Evolutionary conservation across 2,797 vertebrate species (phyloP).

Genomic region (Peromyscus melanophrys): DNA sequence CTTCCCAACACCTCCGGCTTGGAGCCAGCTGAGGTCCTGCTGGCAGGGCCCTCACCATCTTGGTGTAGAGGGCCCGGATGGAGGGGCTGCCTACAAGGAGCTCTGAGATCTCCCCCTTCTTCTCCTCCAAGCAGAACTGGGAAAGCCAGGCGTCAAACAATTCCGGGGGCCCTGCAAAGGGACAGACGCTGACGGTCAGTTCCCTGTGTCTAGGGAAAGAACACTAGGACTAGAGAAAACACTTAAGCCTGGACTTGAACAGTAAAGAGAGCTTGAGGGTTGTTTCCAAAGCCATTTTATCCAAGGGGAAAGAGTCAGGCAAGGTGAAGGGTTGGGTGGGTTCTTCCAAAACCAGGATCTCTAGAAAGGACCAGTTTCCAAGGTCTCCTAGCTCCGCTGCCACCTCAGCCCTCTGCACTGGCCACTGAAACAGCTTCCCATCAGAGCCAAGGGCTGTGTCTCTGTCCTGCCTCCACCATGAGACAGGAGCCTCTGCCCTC

Average conservation of each 20-base stretch:
- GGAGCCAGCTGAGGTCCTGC: not conserved
- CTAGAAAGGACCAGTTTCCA: not conserved
- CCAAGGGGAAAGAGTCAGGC: not conserved
- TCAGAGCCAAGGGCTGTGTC: not conserved
- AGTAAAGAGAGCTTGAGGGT: not conserved
- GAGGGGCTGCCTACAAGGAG: constrained; percentile 96
- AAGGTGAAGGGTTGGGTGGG: not conserved
- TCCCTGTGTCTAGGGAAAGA: constrained; percentile 51
- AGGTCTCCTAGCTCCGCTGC: not conserved
- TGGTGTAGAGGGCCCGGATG: constrained; percentile 97
- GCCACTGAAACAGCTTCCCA: not conserved
- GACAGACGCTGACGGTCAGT: constrained; percentile 67
- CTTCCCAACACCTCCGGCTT: constrained; percentile 31
- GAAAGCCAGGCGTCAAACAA: constrained; percentile 95
- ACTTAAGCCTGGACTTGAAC: not conserved
- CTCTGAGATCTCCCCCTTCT: constrained; percentile 96
- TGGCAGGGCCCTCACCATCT: constrained; percentile 93
- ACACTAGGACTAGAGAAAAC: constrained; percentile 37
- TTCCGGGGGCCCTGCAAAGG: constrained; percentile 93
- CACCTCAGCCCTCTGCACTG: not conserved
- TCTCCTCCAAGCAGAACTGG: constrained; percentile 95
- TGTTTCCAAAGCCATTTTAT: constrained; percentile 38
- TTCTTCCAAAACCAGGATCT: not conserved
- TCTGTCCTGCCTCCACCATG: not conserved
- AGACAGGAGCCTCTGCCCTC: not conserved